phyloP scores from a whole-genome alignment of 2,888 invertebrate species.

The Tipula unca region DNA sequence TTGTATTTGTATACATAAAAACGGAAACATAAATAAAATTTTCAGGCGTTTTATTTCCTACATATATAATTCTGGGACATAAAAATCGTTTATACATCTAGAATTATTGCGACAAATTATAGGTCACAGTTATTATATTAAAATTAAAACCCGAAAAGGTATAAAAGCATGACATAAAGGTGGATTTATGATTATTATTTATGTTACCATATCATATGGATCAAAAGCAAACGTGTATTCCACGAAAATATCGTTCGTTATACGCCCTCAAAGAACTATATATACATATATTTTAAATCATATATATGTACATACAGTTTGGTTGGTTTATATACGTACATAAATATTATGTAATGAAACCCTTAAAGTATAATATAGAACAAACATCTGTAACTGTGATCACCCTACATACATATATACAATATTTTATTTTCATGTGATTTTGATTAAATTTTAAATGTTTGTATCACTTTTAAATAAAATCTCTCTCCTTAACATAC shows the following conservation, averaged over 20 bases:
- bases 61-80: neutral
- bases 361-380: neutral
- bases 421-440: neutral
- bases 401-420: neutral
- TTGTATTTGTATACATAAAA: neutral
- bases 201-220: neutral
- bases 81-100: neutral
- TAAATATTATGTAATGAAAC: neutral
- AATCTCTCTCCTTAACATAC: neutral
- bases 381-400: neutral
- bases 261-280: neutral
- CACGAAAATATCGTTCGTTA: neutral
- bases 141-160: neutral
- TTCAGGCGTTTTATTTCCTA: neutral
- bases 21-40: neutral
- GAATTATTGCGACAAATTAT: slow-evolving; percentile 2
- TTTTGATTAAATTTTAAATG: neutral
- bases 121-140: neutral
- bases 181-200: neutral
- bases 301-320: too few relatives aligned
- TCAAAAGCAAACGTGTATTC: neutral
- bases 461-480: neutral
- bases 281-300: neutral
- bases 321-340: neutral
- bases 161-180: slow-evolving; percentile 8